A percentile compares a stretch with the other conserved stretches of the same genome.
Conservation (phyloP, 1,140 invertebrate genomes). For the Sitobion miscanthi region DNA sequence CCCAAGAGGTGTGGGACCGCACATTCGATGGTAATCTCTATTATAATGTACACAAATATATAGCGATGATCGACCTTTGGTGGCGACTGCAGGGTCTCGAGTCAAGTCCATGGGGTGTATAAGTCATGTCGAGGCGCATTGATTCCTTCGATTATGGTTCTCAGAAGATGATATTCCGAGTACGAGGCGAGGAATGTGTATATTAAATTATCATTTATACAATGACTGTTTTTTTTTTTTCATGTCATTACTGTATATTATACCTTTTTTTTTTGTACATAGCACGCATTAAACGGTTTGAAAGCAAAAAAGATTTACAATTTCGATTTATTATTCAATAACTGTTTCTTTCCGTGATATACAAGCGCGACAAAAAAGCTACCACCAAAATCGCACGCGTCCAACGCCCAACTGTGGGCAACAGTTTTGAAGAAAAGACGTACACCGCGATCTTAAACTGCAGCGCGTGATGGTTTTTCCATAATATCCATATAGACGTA, state of each 20-base stretch:
- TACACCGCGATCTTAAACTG: neutral
- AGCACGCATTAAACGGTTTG: neutral
- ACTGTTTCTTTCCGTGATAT: neutral
- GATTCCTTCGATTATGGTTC: neutral
- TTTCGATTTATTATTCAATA: neutral
- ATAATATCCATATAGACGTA: too few relatives aligned
- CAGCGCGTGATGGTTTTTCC: too few relatives aligned
- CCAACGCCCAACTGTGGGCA: neutral
- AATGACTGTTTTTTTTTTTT: neutral
- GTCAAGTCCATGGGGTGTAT: neutral
- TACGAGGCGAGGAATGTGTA: neutral
- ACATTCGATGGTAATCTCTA: neutral
- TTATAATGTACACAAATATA: neutral
- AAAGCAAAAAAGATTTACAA: neutral
- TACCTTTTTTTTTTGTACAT: neutral
- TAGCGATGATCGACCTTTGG: neutral
- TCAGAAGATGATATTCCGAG: neutral
- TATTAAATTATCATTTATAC: neutral
- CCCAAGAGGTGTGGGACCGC: conserved; percentile 7
- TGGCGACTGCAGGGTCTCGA: neutral
- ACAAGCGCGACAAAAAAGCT: neutral
- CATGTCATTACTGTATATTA: neutral
- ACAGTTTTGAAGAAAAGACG: neutral
- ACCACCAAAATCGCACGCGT: neutral
- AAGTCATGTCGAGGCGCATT: neutral